Percentiles rank a stretch among this genome's conserved stretches.
phyloP scores from a whole-genome alignment of 2,797 vertebrate species.

The Novumbra hubbsi region DNA sequence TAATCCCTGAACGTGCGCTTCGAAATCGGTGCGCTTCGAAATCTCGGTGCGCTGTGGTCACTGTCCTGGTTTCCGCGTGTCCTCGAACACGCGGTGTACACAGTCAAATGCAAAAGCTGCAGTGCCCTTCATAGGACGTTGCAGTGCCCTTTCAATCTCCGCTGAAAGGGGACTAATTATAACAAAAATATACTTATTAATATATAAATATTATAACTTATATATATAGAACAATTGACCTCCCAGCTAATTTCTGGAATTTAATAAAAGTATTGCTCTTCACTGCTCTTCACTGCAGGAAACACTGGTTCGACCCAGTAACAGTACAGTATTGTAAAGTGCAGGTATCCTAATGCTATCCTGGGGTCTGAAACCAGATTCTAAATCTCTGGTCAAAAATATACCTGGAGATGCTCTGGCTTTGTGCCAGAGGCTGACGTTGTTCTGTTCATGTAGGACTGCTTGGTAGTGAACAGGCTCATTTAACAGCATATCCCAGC shows the following conservation, averaged over 20 bases:
- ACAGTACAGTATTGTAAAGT: no score
- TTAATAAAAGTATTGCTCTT: no score
- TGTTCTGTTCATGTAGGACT: not conserved
- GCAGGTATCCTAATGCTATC: no score
- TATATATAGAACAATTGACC: no score
- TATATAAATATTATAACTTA: no score
- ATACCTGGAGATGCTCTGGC: conserved; percentile 44
- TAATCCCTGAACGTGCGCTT: conserved; percentile 42
- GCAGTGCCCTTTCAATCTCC: not conserved
- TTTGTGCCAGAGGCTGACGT: conserved; percentile 46
- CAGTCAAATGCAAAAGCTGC: conserved; percentile 1
- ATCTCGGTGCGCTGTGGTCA: conserved; percentile 13
- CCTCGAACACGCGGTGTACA: not conserved
- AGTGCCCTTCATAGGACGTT: conserved; percentile 4
- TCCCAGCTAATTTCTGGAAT: no score
- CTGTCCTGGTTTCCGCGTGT: not conserved
- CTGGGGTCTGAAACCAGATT: no score
- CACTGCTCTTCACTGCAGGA: no score
- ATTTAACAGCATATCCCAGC: not conserved
- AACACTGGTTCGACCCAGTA: no score
- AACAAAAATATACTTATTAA: no score
- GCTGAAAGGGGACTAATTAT: no score
- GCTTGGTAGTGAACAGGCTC: not conserved
- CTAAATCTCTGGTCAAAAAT: no score
- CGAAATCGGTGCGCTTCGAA: conserved; percentile 23